Percentiles rank a stretch among this genome's conserved stretches.
phyloP scores from a whole-genome alignment of 2,888 invertebrate genomes.

The Caenorhabditis uteleia region DNA sequence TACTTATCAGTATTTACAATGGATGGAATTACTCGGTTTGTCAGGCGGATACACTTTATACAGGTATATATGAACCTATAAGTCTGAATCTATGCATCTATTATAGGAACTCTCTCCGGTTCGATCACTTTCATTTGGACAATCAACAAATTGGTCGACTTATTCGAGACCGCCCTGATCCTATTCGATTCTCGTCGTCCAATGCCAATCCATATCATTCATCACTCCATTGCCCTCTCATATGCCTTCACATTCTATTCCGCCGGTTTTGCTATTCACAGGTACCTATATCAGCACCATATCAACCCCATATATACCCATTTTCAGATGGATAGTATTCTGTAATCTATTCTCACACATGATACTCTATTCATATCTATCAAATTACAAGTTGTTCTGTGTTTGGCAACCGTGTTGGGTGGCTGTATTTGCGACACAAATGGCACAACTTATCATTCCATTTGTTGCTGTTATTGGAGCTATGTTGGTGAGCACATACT shows the following conservation, averaged over 20 bases:
- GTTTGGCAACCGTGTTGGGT: conserved; percentile 46
- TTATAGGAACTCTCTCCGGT: conserved; percentile 25
- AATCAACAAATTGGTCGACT: conserved; percentile 34
- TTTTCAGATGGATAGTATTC: conserved; percentile 46
- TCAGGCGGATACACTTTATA: conserved; percentile 28
- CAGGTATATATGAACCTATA: not conserved
- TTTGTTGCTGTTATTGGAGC: too few species aligned
- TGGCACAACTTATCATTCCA: conserved; percentile 42
- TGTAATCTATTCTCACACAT: conserved; percentile 43
- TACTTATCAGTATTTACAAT: conserved; percentile 18
- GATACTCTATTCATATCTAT: conserved; percentile 44
- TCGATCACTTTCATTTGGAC: conserved; percentile 37
- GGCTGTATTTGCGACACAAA: conserved; percentile 41
- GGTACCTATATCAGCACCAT: too few species aligned
- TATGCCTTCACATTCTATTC: conserved; percentile 40
- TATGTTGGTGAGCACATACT: too few species aligned
- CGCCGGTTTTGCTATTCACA: conserved; percentile 28
- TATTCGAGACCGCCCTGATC: conserved; percentile 41
- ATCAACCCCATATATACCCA: too few species aligned
- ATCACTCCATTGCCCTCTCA: conserved; percentile 39
- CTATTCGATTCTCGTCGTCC: conserved; percentile 40
- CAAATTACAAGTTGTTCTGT: conserved; percentile 28
- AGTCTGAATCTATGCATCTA: not conserved
- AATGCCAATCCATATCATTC: conserved; percentile 41
- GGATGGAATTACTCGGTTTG: conserved; percentile 45